Conservation (phyloP, 2,888 invertebrate genomes). For the Cacoxenus indagator region DNA sequence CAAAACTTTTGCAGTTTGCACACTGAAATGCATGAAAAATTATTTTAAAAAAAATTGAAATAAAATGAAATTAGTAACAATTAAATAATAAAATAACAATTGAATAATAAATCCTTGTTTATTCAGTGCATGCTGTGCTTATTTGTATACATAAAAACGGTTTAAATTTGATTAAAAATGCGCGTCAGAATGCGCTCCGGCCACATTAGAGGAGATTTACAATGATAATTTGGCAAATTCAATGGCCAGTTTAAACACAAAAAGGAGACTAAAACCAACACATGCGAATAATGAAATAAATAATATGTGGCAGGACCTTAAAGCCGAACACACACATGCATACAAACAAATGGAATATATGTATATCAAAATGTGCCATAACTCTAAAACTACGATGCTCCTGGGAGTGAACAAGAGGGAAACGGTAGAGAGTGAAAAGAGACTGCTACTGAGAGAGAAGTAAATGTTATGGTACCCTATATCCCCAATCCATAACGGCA, state of each 20-base stretch:
- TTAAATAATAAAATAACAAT: background rate
- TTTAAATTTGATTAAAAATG: slow-evolving; percentile 25
- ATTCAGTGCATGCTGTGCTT: background rate
- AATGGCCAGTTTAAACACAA: background rate
- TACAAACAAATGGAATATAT: slow-evolving; percentile 48
- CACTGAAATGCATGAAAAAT: background rate
- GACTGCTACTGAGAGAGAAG: background rate
- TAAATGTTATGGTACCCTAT: no score
- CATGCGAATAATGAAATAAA: background rate
- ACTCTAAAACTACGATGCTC: slow-evolving; percentile 48
- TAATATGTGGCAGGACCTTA: background rate
- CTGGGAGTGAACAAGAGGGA: slow-evolving; percentile 30
- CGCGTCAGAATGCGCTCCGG: background rate
- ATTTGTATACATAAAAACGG: background rate
- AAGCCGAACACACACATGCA: slow-evolving; percentile 1
- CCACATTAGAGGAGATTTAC: slow-evolving; percentile 17
- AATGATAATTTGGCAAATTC: slow-evolving; percentile 4
- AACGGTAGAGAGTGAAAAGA: background rate
- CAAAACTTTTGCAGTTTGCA: background rate
- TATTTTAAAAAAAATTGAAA: background rate
- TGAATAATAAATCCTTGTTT: background rate
- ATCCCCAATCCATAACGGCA: no score
- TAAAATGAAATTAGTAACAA: background rate
- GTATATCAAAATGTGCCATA: slow-evolving; percentile 52
- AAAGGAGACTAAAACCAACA: slow-evolving; percentile 3